These are phyloP conservation scores for Yponomeuta evonymella DNA, from an alignment of 2,888 invertebrate genomes.

Conservation along the genomic window DNA sequence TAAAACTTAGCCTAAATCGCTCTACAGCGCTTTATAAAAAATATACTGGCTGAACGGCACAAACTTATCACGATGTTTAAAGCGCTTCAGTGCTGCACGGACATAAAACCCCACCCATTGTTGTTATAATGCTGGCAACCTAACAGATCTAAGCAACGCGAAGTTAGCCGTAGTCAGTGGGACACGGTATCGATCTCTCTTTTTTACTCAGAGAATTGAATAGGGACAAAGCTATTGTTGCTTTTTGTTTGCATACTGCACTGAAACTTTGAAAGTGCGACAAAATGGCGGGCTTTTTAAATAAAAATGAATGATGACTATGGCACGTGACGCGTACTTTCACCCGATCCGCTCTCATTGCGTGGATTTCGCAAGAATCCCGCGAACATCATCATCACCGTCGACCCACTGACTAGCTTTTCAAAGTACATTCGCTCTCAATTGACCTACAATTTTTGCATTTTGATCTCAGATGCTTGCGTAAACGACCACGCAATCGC, in stretches of 20 bases:
- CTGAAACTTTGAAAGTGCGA: slow-evolving; percentile 13
- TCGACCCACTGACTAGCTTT: slow-evolving; percentile 30
- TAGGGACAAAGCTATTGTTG: slow-evolving; percentile 32
- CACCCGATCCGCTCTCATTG: slow-evolving; percentile 33
- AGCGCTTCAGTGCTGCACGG: slow-evolving; percentile 45
- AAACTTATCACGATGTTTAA: slow-evolving; percentile 4
- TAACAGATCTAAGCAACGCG: slow-evolving; percentile 56
- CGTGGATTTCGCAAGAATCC: slow-evolving; percentile 27
- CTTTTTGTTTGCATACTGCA: slow-evolving; percentile 25
- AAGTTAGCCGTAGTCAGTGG: slow-evolving; percentile 42
- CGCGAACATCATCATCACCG: slow-evolving; percentile 38
- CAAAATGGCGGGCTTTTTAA: slow-evolving; percentile 21
- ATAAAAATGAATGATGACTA: slow-evolving; percentile 30
- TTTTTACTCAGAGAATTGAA: slow-evolving; percentile 27
- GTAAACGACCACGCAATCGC: too few species aligned
- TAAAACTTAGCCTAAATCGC: slow-evolving; percentile 30
- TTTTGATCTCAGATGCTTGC: too few species aligned
- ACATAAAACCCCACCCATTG: slow-evolving; percentile 52
- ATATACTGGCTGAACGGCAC: slow-evolving; percentile 17
- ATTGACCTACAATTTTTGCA: too few species aligned
- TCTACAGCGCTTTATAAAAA: slow-evolving; percentile 28
- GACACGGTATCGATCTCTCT: slow-evolving; percentile 31
- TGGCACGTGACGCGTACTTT: slow-evolving; percentile 37
- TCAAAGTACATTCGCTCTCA: too few species aligned
- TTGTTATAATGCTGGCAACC: slow-evolving; percentile 73